phyloP scores from a whole-genome alignment of 2,888 invertebrate genomes.

The Coleophora deauratella region DNA sequence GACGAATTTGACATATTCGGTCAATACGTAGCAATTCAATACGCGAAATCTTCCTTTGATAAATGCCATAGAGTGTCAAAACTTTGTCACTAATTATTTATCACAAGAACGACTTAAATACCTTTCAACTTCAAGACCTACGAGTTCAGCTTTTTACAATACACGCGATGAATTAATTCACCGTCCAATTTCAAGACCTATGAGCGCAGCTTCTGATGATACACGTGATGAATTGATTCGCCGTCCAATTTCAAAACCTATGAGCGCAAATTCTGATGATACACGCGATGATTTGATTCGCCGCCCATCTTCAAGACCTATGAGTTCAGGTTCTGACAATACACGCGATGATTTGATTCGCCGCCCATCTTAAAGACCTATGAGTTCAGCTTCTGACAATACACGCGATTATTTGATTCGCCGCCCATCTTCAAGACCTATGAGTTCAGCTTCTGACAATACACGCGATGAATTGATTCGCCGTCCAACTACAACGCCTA shows the following conservation, averaged over 20 bases:
- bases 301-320: too few relatives aligned
- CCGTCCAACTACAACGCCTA: background rate
- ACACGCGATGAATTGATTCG: too few relatives aligned
- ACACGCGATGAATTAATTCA: too few relatives aligned
- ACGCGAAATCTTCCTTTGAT: background rate
- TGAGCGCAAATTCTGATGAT: background rate
- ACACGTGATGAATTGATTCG: too few relatives aligned
- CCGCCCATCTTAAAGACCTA: too few relatives aligned
- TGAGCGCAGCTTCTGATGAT: too few relatives aligned
- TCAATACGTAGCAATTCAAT: conserved; percentile 7
- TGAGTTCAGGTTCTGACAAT: background rate
- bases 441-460: too few relatives aligned
- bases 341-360: background rate
- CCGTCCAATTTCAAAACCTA: background rate
- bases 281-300: background rate
- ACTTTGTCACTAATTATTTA: conserved; percentile 25
- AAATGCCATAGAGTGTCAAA: conserved; percentile 12
- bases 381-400: background rate
- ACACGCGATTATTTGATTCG: background rate
- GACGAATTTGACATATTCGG: conserved; percentile 26
- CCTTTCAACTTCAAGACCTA: background rate
- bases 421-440: background rate
- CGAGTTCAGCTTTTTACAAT: too few relatives aligned
- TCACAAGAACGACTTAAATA: conserved; percentile 8
- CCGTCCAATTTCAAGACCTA: background rate